Evolutionary conservation across 1,140 invertebrate genomes (phyloP), one percentile per base, ranked within the genome.

Genomic region (Hestina assimilis): DNA sequence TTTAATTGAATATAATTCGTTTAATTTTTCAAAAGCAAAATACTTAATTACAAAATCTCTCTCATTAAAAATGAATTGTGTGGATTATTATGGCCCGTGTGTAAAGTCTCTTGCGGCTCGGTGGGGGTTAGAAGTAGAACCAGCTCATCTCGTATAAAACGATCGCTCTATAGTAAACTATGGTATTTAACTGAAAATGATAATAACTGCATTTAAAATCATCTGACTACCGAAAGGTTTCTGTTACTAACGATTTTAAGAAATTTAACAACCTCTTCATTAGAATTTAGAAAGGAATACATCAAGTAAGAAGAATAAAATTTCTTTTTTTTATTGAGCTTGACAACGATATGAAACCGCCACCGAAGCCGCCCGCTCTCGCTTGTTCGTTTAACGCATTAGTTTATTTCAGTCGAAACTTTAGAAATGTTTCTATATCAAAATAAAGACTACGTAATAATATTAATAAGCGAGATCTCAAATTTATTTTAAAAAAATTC

Each of bases 401-500:
- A 83, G 82, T 82, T 78, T 73, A 69, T 70, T 80, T 76, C 75
- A 77, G 72, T 83, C 73, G 76, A 71, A 75, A 81, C 82, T 71
- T 78, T 86, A 86, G 81, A 79, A 62, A 76, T 79, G 75, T 83
- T 78, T 86, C 79, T 85, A 83, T 86, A 86, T 88, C 83, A 86
- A 75, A 83, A 76, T 77, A 83, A 85, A 86, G 85, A 85, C 83
- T 85, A 88, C 80, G 77, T 88, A 88, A 87, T 84, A 79, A 76
- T 60, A 59, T 53, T 59, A 63, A 64, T 88, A 88, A 88, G 85
- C 85, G 83, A 88, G 85, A 87, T 88, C 85, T 88, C 85, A 88
- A 88, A 85, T 88, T 86, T 85, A 83, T 85, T 86, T 87, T 77
- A 82, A 86, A 61, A 52, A 83, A 83, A 85, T 88, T 86, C 80